Base-by-base conservation (phyloP, 2,797 vertebrate genomes). In the Rhynchotus rufescens region DNA sequence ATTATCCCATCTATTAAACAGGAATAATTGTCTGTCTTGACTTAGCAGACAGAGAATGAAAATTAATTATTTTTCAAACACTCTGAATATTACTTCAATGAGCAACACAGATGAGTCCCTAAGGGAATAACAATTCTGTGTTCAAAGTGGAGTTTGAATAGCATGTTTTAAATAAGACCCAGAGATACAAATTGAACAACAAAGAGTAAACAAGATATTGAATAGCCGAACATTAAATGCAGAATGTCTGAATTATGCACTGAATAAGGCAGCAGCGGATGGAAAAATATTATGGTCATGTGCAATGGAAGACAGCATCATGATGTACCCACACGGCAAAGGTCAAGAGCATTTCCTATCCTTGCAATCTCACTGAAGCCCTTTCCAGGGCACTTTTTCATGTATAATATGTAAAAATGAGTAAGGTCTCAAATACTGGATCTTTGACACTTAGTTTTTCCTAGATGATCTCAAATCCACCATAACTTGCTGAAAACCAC, bases 161-260 rank as follows among this genome's bases (percentile, higher is more conserved):
- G 73, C 65, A 11, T 5, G n/a, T 25, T 66, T 74, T 89, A 92
- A 91, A 79, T 76, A 79, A 89, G 61, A 74, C 95, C 93, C 12
- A n/a, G 9, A 80, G 95, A 77, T 64, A 81, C 67, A 69, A 68
- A 89, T 81, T 0, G 3, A 92, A 72, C 74, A 44, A 13, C 0
- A 19, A 83, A 79, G 20, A 51, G 82, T 76, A 62, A 89, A 87
- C 32, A 49, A 91, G 80, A 80, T 74, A 68, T 32, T 12, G 77
- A 93, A 54, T 12, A 61, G 77, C 67, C 67, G n/a, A 32, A 91
- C 71, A 21, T 75, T 90, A 65, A 87, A 66, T 2, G 1, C 1
- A 2, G 59, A 44, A 42, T 60, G 5, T 52, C 69, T 44, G 10
- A 42, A 73, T 30, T 56, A 69, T 15, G 78, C 61, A 40, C 32